Percentiles rank a stretch among this genome's conserved stretches.
Evolutionary conservation across 2,113 vertebrate species (phyloP).

Genomic region (Arizona elegans): DNA sequence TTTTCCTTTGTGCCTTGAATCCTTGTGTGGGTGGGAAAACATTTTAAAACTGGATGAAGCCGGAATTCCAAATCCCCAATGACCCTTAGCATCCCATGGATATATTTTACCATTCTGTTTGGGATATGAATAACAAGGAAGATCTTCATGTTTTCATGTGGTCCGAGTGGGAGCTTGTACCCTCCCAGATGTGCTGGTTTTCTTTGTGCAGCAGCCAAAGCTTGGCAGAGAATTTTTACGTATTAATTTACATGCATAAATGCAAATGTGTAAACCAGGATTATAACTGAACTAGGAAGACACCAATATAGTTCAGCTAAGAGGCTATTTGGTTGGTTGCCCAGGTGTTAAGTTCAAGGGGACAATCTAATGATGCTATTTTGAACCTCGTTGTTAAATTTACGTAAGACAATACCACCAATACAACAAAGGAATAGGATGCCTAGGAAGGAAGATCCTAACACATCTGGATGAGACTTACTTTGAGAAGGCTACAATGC

Average conservation of each 20-base stretch:
- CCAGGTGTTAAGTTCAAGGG: not conserved
- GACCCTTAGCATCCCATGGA: not conserved
- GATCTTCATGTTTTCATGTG: not conserved
- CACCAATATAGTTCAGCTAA: not conserved
- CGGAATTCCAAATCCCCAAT: not conserved
- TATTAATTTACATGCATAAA: not conserved
- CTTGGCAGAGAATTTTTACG: not conserved
- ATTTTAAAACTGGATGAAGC: constrained; percentile 20
- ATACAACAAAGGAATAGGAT: not conserved
- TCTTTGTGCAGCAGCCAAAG: not conserved
- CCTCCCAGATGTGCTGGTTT: not conserved
- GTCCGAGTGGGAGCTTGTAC: not conserved
- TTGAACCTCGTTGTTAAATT: not conserved
- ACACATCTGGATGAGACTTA: not conserved
- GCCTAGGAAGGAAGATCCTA: not conserved
- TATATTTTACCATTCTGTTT: constrained; percentile 13
- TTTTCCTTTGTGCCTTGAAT: rapidly evolving
- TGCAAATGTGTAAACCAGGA: not conserved
- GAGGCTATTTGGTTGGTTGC: not conserved
- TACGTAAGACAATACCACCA: not conserved
- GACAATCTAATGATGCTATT: not conserved
- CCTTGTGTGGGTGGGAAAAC: not conserved
- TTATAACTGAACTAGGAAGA: not conserved
- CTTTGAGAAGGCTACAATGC: not conserved
- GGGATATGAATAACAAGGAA: not conserved